Conservation (phyloP, 2,113 vertebrate genomes). For the Gnathonemus longibarbis region DNA sequence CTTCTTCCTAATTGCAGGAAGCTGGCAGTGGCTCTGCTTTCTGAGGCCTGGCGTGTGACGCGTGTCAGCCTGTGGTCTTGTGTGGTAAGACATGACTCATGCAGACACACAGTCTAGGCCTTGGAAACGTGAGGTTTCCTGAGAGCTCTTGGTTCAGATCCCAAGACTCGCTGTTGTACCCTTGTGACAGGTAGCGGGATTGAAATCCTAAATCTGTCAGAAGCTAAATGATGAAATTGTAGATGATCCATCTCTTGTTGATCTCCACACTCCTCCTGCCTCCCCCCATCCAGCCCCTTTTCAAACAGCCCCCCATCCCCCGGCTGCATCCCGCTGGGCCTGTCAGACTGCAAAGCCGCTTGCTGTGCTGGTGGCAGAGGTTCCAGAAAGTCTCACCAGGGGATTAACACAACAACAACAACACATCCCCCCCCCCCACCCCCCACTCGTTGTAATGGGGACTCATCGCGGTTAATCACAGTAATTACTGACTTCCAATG, state of each 20-base stretch:
- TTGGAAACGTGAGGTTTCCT: background rate
- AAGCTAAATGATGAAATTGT: conserved; percentile 2
- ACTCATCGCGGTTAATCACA: conserved; percentile 57
- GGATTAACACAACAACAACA: conserved; percentile 15
- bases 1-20: background rate
- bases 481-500: conserved; percentile 55
- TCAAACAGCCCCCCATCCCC: background rate
- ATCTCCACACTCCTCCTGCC: background rate
- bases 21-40: background rate
- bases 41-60: background rate
- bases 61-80: background rate
- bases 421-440: background rate
- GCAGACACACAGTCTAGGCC: background rate
- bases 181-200: background rate
- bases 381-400: background rate
- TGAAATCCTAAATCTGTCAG: background rate
- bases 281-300: background rate
- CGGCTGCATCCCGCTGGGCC: background rate
- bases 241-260: background rate
- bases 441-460: conserved; percentile 32
- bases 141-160: background rate
- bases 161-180: background rate
- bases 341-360: background rate
- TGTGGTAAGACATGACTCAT: background rate
- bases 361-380: background rate